phyloP scores from a whole-genome alignment of 2,888 invertebrate species.

The Pimpla rufipes region DNA sequence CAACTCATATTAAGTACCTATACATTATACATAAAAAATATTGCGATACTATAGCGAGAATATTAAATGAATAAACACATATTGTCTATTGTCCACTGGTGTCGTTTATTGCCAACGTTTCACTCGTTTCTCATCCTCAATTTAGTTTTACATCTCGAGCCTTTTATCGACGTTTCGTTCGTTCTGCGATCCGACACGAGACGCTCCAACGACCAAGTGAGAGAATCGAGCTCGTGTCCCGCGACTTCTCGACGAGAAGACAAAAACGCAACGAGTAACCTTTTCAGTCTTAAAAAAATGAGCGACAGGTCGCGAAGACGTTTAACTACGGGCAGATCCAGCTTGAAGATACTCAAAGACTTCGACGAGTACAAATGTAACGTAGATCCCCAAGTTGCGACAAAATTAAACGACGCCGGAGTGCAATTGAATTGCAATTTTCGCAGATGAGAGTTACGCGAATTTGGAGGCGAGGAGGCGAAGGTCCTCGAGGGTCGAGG shows the following conservation, averaged over 20 bases:
- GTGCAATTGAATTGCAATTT: background rate
- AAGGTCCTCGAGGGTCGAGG: slow-evolving; percentile 73
- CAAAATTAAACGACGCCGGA: background rate
- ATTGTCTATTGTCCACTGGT: slow-evolving; percentile 83
- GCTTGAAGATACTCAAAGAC: slow-evolving; percentile 41
- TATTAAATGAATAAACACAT: slow-evolving; percentile 85
- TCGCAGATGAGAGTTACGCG: slow-evolving; percentile 45
- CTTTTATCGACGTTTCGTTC: too few species aligned
- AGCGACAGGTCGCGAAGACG: slow-evolving; percentile 32
- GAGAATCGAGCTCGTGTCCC: too few species aligned
- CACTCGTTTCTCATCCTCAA: too few species aligned
- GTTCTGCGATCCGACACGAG: too few species aligned
- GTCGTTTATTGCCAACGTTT: slow-evolving; percentile 63
- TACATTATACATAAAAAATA: slow-evolving; percentile 68
- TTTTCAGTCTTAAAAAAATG: slow-evolving; percentile 33
- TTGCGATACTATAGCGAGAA: slow-evolving; percentile 79
- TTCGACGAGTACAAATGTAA: slow-evolving; percentile 52
- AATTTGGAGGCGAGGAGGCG: slow-evolving; percentile 39
- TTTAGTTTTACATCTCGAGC: too few species aligned
- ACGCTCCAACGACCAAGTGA: too few species aligned
- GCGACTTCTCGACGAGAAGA: background rate
- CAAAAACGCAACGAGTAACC: background rate
- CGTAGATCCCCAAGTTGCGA: background rate
- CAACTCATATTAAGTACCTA: slow-evolving; percentile 83
- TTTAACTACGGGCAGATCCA: slow-evolving; percentile 1